These are phyloP conservation scores for Cariama cristata DNA, from an alignment of 2,113 vertebrate species.

Conservation along the genomic window DNA sequence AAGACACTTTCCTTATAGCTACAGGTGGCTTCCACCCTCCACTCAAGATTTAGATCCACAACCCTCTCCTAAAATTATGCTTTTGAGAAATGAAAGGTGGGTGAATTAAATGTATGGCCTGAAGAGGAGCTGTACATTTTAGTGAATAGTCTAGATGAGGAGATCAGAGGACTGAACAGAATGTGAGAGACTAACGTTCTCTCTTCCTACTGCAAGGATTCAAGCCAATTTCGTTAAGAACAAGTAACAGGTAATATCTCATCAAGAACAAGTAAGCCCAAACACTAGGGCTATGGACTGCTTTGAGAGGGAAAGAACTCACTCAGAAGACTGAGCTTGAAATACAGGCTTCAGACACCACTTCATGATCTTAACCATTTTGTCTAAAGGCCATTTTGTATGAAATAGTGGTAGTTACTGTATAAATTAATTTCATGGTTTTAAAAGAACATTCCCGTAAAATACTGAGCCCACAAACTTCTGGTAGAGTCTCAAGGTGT, in stretches of 20 bases:
- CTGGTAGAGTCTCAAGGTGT: background rate
- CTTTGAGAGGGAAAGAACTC: background rate
- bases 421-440: background rate
- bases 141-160: background rate
- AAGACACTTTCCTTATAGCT: background rate
- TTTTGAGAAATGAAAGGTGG: background rate
- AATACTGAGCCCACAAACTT: background rate
- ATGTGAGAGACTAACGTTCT: background rate
- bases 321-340: background rate
- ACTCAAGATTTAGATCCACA: background rate
- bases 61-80: background rate
- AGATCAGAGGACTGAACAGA: background rate
- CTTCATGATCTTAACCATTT: background rate
- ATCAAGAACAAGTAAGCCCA: background rate
- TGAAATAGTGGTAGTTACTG: background rate
- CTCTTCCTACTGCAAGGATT: background rate
- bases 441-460: background rate
- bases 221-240: background rate
- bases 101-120: background rate
- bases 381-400: background rate
- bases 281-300: background rate
- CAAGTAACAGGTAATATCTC: background rate
- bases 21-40: background rate
- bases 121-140: background rate
- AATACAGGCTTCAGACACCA: background rate